Base-by-base conservation (phyloP, 2,113 vertebrate genomes). In the Lepisosteus osseus region DNA sequence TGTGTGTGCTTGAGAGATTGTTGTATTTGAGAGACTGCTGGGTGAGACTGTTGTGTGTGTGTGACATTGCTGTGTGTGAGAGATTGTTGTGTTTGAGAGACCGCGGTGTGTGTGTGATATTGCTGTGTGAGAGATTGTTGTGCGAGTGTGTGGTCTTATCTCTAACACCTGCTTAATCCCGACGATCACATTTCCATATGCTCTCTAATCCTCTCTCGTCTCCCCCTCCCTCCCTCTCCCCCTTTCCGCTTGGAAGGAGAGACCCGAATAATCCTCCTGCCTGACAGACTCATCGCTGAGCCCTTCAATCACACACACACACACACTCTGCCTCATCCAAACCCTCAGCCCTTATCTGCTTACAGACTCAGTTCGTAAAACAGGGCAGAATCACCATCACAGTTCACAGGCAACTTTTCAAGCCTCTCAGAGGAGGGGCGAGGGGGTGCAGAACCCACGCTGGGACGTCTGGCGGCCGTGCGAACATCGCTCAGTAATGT, bases 231-330 rank as follows among this genome's bases (percentile, higher is more conserved):
- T 77, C 70, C 72, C 74, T 72, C 79, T 80, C 77, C 76, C 75
- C 75, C 72, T 80, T 74, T 76, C 76, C 80, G 81, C 86, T 82
- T 84, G 82, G 79, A 80, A 81, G 78, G 78, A 68, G 71, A 88
- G 85, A 87, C 86, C 86, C 82, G 88, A 84, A 91, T 89, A 85
- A 82, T 78, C 77, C 54, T 70, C 71, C 72, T 80, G 70, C 78
- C 83, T 71, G 74, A 81, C 74, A 78, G 83, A 80, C 78, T 83
- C 71, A 71, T 82, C 76, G 74, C 61, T 73, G 86, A 82, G 76
- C 82, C 56, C 56, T 59, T 59, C 4, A 59, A 59, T 59, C 56
- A 11, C 12, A 4, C 56, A 11, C 56, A 11, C 56, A 14, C 56
- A 29, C 29, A 29, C 29, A 1, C 29, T 29, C 29, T 29, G 29